Conservation (phyloP, 1,140 invertebrate genomes). For the Drosophila neocordata region DNA sequence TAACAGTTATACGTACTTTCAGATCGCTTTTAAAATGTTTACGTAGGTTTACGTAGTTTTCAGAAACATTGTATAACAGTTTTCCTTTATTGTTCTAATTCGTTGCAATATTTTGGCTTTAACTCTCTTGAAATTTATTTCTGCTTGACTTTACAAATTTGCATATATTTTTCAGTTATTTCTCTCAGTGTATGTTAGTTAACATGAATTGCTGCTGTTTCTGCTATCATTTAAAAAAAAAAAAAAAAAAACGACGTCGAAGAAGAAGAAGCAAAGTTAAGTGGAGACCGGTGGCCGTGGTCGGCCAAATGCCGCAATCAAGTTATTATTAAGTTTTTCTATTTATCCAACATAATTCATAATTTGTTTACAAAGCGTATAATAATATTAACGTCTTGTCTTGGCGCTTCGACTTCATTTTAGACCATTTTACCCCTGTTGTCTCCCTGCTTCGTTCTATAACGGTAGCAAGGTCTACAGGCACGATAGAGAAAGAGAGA, state of each 20-base stretch:
- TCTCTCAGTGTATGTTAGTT: constrained; percentile 6
- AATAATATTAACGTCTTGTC: constrained; percentile 79
- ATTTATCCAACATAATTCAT: constrained; percentile 81
- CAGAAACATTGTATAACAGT: no score
- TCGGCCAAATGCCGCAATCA: constrained; percentile 74
- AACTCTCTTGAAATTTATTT: no score
- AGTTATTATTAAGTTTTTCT: constrained; percentile 82
- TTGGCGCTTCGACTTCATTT: constrained; percentile 32
- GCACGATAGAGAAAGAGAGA: no score
- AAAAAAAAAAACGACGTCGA: no score
- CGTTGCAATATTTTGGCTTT: no score
- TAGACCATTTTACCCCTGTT: background rate
- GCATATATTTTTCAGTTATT: background rate
- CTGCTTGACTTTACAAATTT: no score
- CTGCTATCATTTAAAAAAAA: background rate
- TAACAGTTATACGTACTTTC: no score
- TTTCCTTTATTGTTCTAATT: no score
- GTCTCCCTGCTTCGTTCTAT: background rate
- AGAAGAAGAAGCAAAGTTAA: background rate
- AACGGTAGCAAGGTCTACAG: background rate
- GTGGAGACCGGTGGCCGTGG: constrained; percentile 6
- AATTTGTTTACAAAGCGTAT: constrained; percentile 81
- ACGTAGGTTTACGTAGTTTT: no score
- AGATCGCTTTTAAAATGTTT: no score
- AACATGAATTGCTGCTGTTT: background rate